A percentile compares a stretch with the other conserved stretches of the same genome.
phyloP scores from a whole-genome alignment of 92 coral and sea anemone genomes.

The Actinernus sp. region DNA sequence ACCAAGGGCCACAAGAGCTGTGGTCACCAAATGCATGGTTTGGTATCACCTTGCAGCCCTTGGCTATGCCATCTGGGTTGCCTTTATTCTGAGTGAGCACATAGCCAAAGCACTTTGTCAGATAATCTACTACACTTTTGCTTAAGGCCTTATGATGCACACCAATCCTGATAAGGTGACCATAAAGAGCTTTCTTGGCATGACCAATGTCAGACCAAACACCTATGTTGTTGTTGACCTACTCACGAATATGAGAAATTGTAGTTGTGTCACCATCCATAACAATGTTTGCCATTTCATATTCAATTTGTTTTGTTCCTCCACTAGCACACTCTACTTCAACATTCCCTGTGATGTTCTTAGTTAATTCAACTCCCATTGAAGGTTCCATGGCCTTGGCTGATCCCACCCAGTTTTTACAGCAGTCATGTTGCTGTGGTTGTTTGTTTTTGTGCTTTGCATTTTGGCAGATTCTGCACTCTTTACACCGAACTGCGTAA shows the following conservation, averaged over 20 bases:
- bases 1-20: constrained; percentile 36
- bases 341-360: background rate
- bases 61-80: constrained; percentile 16
- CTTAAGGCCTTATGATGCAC: background rate
- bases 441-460: background rate
- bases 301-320: constrained; percentile 4
- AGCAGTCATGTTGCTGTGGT: constrained; percentile 8
- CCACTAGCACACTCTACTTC: background rate
- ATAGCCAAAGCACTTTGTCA: constrained; percentile 40
- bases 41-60: constrained; percentile 26
- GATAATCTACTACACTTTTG: constrained; percentile 19
- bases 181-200: constrained; percentile 5
- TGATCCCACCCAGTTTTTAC: constrained; percentile 28
- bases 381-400: constrained; percentile 40
- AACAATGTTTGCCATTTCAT: constrained; percentile 12
- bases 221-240: constrained; percentile 7
- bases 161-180: constrained; percentile 3
- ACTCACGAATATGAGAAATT: constrained; percentile 25
- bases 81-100: constrained; percentile 39
- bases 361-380: too few species aligned
- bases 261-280: constrained; percentile 44
- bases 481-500: constrained; percentile 11
- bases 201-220: constrained; percentile 28
- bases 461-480: constrained; percentile 11
- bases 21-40: constrained; percentile 41